Conservation (phyloP, 2,797 vertebrate species). For the Anisognathus igniventris region DNA sequence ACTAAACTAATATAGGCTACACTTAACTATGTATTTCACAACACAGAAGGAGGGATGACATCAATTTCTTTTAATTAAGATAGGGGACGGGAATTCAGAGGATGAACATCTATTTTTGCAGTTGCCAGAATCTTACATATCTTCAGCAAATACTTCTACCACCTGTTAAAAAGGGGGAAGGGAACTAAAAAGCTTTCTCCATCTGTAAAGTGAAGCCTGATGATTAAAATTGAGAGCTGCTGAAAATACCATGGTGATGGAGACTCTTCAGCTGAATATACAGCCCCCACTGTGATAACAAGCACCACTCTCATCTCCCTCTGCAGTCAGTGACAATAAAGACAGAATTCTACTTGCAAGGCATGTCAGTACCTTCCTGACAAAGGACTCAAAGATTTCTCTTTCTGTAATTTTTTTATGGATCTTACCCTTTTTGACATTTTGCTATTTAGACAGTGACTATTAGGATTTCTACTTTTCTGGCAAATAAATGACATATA, state of each 20-base stretch:
- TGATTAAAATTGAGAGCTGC: neutral
- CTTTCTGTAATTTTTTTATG: neutral
- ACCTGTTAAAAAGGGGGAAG: neutral
- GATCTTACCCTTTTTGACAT: neutral
- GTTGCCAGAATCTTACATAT: neutral
- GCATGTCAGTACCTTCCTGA: neutral
- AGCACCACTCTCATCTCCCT: neutral
- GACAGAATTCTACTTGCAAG: neutral
- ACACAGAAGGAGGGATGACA: neutral
- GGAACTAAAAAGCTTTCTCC: neutral
- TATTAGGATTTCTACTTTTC: neutral
- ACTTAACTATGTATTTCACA: neutral
- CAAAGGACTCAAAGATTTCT: neutral
- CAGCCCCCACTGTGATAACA: neutral
- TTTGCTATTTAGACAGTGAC: neutral
- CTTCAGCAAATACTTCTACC: neutral
- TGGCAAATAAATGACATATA: neutral
- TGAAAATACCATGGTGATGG: constrained; percentile 15
- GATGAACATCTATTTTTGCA: neutral
- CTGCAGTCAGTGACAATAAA: neutral
- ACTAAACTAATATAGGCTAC: neutral
- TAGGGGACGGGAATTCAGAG: neutral
- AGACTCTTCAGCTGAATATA: neutral
- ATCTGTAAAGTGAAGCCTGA: neutral
- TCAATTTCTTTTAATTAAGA: neutral